Conservation (phyloP, 2,888 invertebrate species). For the Coleophora deauratella region DNA sequence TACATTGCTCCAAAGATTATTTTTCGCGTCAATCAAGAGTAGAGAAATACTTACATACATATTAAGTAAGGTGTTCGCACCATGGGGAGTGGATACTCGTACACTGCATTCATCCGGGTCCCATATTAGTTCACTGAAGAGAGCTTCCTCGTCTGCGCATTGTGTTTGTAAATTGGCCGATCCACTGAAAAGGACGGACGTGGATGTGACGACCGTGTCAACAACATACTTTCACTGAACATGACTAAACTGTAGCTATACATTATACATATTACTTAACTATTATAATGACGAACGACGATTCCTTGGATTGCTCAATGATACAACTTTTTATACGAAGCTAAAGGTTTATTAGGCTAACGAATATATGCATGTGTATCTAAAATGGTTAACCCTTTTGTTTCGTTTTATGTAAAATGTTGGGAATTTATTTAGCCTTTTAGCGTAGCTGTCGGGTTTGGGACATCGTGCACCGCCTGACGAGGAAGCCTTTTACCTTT, state of each 20-base stretch:
- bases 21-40: no score
- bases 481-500: conserved; percentile 23
- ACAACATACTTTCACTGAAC: conserved; percentile 7
- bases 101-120: conserved; percentile 16
- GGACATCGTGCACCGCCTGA: conserved; percentile 2
- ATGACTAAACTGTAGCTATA: neutral
- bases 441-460: neutral
- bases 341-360: no score
- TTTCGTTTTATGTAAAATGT: no score
- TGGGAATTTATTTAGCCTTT: no score
- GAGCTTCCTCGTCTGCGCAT: conserved; percentile 11
- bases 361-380: no score
- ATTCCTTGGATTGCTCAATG: no score
- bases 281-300: neutral
- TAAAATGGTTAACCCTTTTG: no score
- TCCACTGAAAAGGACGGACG: conserved; percentile 1
- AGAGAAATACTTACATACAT: no score
- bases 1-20: no score
- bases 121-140: conserved; percentile 23
- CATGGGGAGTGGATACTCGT: no score
- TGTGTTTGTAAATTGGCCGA: conserved; percentile 17
- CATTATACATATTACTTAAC: neutral
- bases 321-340: no score
- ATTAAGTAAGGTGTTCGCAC: no score
- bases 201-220: neutral